Percentiles rank a stretch among this genome's conserved stretches.
Conservation (phyloP, 2,113 vertebrate species). For the Pavo muticus region DNA sequence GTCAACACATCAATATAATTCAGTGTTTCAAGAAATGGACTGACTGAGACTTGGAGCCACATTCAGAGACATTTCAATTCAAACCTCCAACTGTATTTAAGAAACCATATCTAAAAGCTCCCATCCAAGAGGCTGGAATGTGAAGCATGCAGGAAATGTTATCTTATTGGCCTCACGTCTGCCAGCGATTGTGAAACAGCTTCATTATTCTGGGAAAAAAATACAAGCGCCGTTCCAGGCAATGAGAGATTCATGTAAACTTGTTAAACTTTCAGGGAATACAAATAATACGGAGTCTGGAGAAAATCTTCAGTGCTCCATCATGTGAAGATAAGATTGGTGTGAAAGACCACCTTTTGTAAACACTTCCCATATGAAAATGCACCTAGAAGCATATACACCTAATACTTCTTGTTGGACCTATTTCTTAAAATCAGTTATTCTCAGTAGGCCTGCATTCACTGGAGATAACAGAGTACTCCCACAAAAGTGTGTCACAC, state of each 20-base stretch:
- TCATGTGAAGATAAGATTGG: not conserved
- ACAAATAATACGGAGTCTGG: not conserved
- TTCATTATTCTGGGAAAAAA: slow-evolving; percentile 51
- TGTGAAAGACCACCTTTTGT: not conserved
- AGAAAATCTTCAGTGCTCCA: not conserved
- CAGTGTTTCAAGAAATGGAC: slow-evolving; percentile 24
- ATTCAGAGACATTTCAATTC: slow-evolving; percentile 26
- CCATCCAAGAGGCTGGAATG: slow-evolving; percentile 50
- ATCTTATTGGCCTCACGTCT: slow-evolving; percentile 61
- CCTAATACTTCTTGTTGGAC: not conserved
- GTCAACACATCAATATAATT: slow-evolving; percentile 35
- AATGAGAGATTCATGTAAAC: slow-evolving; percentile 22
- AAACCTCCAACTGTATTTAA: slow-evolving; percentile 43
- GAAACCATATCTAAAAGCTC: slow-evolving; percentile 42
- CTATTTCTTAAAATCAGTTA: not conserved
- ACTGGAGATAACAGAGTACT: not conserved
- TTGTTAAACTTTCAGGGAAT: slow-evolving; percentile 23
- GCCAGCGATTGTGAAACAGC: slow-evolving; percentile 60
- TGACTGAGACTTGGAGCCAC: not conserved
- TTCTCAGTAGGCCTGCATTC: not conserved
- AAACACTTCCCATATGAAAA: not conserved
- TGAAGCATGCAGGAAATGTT: slow-evolving; percentile 65
- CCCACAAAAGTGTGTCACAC: not conserved
- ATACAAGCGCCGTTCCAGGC: slow-evolving; percentile 27
- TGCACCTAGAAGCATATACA: not conserved